Evolutionary conservation across 2,113 vertebrate species (phyloP).

Genomic region (Neopipo cinnamomea): DNA sequence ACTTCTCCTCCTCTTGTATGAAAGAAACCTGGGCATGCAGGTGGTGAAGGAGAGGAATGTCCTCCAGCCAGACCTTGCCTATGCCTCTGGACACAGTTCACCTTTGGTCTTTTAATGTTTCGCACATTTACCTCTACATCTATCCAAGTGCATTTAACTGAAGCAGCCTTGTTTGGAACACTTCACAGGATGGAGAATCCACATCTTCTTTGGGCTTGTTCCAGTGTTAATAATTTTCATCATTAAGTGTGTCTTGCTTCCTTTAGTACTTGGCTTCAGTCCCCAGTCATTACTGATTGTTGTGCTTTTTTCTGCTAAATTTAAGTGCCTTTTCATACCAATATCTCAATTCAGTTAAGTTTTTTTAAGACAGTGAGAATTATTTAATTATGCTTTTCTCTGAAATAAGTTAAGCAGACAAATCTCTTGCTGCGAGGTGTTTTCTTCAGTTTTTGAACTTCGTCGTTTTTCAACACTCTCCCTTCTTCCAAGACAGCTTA

Average conservation of each 20-base stretch:
- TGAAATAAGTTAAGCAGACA: conserved; percentile 9
- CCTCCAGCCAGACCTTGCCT: neutral
- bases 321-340: neutral
- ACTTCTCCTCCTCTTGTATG: neutral
- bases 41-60: neutral
- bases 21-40: neutral
- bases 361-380: neutral
- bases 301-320: conserved; percentile 14
- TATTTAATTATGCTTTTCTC: neutral
- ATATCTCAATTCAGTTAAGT: neutral
- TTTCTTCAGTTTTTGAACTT: neutral
- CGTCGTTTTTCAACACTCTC: neutral
- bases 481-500: neutral
- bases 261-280: neutral
- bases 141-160: neutral
- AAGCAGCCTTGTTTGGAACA: neutral
- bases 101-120: neutral
- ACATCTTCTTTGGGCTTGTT: neutral
- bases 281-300: neutral
- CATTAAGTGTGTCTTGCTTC: neutral
- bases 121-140: neutral
- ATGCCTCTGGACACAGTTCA: neutral
- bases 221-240: neutral
- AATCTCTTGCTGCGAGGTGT: neutral
- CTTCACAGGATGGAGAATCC: neutral